phyloP scores from a whole-genome alignment of 35 echinoderm and acorn worm genomes.

The Ptychodera flava region DNA sequence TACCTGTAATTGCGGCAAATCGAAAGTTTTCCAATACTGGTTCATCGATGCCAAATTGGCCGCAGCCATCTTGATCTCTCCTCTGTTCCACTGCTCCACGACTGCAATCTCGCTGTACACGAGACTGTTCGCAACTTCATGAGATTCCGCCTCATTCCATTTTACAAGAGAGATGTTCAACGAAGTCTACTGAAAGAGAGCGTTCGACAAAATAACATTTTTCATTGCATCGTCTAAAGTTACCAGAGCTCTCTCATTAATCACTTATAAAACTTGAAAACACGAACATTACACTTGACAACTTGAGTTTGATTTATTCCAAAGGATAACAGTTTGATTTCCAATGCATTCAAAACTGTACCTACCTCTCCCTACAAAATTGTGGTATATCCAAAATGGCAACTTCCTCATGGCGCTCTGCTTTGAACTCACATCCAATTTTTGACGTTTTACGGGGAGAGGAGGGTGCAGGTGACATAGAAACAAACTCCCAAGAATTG shows the following conservation, averaged over 20 bases:
- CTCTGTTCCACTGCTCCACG: background rate
- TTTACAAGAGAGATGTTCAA: too few relatives aligned
- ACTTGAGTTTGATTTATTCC: too few relatives aligned
- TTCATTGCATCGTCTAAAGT: too few relatives aligned
- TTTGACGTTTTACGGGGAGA: slow-evolving; percentile 57
- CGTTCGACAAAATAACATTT: too few relatives aligned
- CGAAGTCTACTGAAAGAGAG: too few relatives aligned
- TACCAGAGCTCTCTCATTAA: too few relatives aligned
- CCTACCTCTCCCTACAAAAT: too few relatives aligned
- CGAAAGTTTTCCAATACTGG: slow-evolving; percentile 99
- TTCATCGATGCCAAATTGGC: slow-evolving; percentile 96
- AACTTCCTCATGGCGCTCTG: slow-evolving; percentile 32
- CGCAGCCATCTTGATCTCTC: slow-evolving; percentile 83
- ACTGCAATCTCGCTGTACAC: background rate
- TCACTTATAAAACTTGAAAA: too few relatives aligned
- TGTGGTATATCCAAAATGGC: too few relatives aligned
- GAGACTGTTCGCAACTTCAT: background rate
- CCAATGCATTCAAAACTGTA: too few relatives aligned
- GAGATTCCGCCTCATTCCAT: background rate
- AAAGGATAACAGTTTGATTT: too few relatives aligned
- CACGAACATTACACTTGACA: too few relatives aligned
- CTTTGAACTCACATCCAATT: slow-evolving; percentile 75
- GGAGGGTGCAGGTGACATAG: slow-evolving; percentile 5
- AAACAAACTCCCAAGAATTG: slow-evolving; percentile 56
- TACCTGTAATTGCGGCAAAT: slow-evolving; percentile 95